Evolutionary conservation across 2,113 vertebrate species (phyloP).

Genomic region (Upupa epops): DNA sequence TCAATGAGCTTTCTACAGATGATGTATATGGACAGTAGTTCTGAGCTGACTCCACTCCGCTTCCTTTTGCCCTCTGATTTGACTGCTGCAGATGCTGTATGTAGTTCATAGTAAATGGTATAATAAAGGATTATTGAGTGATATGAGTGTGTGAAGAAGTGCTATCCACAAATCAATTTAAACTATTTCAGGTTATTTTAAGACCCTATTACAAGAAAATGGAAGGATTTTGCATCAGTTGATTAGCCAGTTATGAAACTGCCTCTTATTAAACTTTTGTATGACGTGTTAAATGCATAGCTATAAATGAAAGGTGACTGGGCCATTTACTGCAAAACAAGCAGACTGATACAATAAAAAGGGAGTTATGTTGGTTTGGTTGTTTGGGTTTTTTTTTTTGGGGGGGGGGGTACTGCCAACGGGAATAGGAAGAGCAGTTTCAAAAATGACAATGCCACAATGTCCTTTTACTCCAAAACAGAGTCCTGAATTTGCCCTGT

Average conservation of each 20-base stretch:
- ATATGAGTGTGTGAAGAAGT: neutral
- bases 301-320: neutral
- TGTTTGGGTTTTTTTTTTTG: no score
- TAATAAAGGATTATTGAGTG: slow-evolving; percentile 11
- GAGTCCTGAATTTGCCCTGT: slow-evolving; percentile 34
- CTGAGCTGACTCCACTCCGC: neutral
- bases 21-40: neutral
- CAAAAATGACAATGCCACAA: neutral
- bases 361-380: neutral
- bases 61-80: neutral
- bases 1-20: neutral
- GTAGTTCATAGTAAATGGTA: neutral
- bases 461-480: slow-evolving; percentile 32
- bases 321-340: neutral
- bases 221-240: neutral
- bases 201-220: neutral
- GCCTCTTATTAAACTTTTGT: neutral
- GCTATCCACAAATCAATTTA: neutral
- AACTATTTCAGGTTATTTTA: slow-evolving; percentile 26
- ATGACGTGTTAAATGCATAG: neutral
- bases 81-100: neutral
- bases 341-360: neutral
- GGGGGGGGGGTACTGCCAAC: neutral
- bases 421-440: slow-evolving; percentile 19
- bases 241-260: slow-evolving; percentile 40